Evolutionary conservation across 2,888 invertebrate species (phyloP).

Genomic region (Seira musarum): DNA sequence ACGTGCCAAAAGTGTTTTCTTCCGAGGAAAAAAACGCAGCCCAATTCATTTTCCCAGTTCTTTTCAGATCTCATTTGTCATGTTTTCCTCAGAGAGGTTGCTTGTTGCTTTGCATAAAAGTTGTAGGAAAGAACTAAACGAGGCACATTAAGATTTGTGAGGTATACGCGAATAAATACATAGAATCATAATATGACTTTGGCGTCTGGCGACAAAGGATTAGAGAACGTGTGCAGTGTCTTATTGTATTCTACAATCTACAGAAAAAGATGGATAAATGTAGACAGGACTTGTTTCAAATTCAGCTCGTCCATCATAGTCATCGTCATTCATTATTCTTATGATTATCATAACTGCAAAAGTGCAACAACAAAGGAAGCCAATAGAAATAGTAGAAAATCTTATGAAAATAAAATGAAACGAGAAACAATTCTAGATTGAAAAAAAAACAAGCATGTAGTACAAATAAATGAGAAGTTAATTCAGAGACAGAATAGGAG

Average conservation of each 20-base stretch:
- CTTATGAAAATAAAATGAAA: no score
- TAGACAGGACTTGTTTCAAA: conserved; percentile 20
- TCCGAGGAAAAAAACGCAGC: neutral
- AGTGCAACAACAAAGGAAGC: neutral
- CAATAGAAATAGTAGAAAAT: conserved; percentile 8
- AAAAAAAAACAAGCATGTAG: neutral
- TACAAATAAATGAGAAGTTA: neutral
- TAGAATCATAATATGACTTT: no score
- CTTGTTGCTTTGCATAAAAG: no score
- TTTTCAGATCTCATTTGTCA: neutral
- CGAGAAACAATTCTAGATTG: neutral
- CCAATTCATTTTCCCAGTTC: neutral
- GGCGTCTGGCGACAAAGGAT: conserved; percentile 9
- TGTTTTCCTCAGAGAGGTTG: neutral
- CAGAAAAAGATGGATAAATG: neutral
- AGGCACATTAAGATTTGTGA: no score
- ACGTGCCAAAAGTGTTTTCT: no score
- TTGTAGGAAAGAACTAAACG: no score
- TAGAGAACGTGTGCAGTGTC: neutral
- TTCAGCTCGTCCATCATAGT: conserved; percentile 19
- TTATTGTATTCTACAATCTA: neutral
- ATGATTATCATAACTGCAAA: no score
- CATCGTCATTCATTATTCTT: no score
- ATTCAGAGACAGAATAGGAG: neutral
- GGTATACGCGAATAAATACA: no score